Base-by-base conservation (phyloP, 2,888 invertebrate species). In the Argyresthia albistria region DNA sequence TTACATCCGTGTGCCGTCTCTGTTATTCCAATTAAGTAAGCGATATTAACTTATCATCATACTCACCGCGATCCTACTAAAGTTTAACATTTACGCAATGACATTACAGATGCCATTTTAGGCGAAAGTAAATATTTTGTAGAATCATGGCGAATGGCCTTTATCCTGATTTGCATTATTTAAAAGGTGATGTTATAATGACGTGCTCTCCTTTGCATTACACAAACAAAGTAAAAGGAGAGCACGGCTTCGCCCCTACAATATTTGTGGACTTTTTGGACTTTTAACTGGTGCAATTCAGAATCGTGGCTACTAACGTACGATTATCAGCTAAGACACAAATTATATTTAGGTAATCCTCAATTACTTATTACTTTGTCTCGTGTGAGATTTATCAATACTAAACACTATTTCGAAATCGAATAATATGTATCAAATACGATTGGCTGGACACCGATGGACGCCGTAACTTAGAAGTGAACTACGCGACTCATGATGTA, bases 301-400 rank as follows among this genome's bases (percentile, higher is more conserved):
- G n/a, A n/a, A 25, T 25, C 25, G 25, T 25, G 25, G 25, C 25
- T 2, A 25, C 25, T 25, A 75, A 77, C 72, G 75, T 80, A 78
- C 69, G 73, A 77, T 81, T 86, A 84, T 76, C 76, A 80, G 75
- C 87, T 87, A 87, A 81, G 80, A 86, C 87, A 84, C 84, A 84
- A 86, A 87, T 86, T 84, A 86, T 86, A 80, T 82, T 25, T 83
- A 83, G 63, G 79, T 82, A 78, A 72, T 69, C 73, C 73, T 25
- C 25, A 25, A 72, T 80, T 83, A 81, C 61, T 79, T 76, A 80
- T 78, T 80, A 81, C 63, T 73, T 72, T 25, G 25, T 25, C 79
- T 82, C 82, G 57, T 74, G 68, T 73, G 82, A 84, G 82, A 84
- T 78, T 25, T 83, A 83, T 79, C 69, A 70, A 42, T 78, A 80